Conservation (phyloP, 2,888 invertebrate genomes). For the Nycteola revayana region DNA sequence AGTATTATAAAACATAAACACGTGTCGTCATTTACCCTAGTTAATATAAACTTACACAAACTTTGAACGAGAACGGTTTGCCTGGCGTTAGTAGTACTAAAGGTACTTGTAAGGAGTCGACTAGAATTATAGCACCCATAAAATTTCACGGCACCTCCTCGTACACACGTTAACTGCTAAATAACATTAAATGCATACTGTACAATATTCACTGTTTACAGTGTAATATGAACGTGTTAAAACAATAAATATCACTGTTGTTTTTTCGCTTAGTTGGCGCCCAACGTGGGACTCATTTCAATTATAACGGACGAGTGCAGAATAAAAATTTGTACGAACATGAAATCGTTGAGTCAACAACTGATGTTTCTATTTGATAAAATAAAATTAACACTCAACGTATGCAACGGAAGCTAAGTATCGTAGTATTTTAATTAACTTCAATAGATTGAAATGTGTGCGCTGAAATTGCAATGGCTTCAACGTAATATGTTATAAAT, state of each 20-base stretch:
- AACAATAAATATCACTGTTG: constrained; percentile 28
- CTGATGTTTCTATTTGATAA: background rate
- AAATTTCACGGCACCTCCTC: constrained; percentile 23
- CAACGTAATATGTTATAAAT: constrained; percentile 21
- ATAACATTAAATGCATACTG: constrained; percentile 15
- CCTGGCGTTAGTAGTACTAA: constrained; percentile 13
- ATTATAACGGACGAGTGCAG: constrained; percentile 21
- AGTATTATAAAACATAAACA: constrained; percentile 18
- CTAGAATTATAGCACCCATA: constrained; percentile 23
- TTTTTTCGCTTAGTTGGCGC: constrained; percentile 36
- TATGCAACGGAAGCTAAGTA: no score
- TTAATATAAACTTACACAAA: constrained; percentile 24
- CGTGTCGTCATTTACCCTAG: constrained; percentile 15
- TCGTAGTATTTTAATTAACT: constrained; percentile 11
- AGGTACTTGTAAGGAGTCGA: background rate
- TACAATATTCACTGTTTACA: constrained; percentile 5
- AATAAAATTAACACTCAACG: no score
- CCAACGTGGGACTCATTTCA: constrained; percentile 38
- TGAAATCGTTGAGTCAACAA: constrained; percentile 10
- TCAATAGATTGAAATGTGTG: constrained; percentile 6
- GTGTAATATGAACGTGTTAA: constrained; percentile 13
- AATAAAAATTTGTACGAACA: constrained; percentile 13
- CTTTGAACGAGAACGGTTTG: constrained; percentile 10
- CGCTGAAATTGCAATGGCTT: constrained; percentile 5
- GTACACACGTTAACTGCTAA: constrained; percentile 8